phyloP scores from a whole-genome alignment of 2,888 invertebrate genomes.

The Pasiphila rectangulata region DNA sequence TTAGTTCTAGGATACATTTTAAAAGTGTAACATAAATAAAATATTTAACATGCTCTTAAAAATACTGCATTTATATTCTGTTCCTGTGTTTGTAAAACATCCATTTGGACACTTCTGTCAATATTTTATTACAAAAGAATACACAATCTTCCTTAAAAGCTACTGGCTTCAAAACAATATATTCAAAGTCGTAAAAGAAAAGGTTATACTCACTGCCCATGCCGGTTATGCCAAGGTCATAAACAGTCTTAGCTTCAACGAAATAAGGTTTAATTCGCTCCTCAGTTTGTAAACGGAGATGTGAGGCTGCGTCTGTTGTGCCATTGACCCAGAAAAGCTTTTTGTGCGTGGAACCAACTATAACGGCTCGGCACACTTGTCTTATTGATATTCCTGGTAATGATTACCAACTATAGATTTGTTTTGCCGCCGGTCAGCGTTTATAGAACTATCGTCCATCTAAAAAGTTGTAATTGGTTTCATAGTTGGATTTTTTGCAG shows the following conservation, averaged over 20 bases:
- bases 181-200: conserved; percentile 33
- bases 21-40: conserved; percentile 18
- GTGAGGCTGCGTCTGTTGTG: conserved; percentile 54
- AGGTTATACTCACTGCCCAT: conserved; percentile 18
- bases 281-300: conserved; percentile 9
- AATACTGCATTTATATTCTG: too few species aligned
- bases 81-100: too few species aligned
- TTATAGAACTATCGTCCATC: background rate
- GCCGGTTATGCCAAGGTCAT: background rate
- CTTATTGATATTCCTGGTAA: conserved; percentile 70
- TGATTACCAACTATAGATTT: conserved; percentile 54
- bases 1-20: conserved; percentile 35
- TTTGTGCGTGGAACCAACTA: conserved; percentile 56
- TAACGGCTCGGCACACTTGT: conserved; percentile 75
- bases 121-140: too few species aligned
- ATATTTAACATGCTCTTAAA: background rate
- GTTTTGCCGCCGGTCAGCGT: conserved; percentile 22
- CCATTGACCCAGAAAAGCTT: conserved; percentile 76
- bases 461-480: conserved; percentile 1
- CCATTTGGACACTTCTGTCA: too few species aligned
- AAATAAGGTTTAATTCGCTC: conserved; percentile 13
- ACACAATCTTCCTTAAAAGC: background rate
- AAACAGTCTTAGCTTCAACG: conserved; percentile 1
- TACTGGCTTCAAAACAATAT: background rate
- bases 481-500: background rate